Base-by-base conservation (phyloP, 2,888 invertebrate species). In the Hydrotaea diabolus region DNA sequence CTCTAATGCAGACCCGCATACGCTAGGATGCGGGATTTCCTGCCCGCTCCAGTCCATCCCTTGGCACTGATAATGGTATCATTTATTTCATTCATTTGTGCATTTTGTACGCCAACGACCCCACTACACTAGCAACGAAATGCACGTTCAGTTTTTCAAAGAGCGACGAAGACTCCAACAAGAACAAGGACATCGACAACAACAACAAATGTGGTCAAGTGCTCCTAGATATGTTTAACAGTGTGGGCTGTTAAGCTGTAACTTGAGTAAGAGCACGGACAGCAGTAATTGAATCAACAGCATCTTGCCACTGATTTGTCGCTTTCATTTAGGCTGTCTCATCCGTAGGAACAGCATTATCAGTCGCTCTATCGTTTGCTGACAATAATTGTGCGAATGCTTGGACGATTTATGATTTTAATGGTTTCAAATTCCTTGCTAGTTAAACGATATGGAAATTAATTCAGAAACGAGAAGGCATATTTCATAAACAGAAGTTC, bases 221-320 rank as follows among this genome's bases (percentile, higher is more conserved):
- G 21, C 39, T 62, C 31, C 31, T 46, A 46, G 69, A 46, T 21
- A 43, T 69, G 43, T 69, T 21, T 46, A 46, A 11, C 15, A 9
- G 39, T 21, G 21, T 39, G 49, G 49, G n/a, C 13, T 1, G 59
- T 4, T 36, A 69, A 46, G 46, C 39, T 69, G 46, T 46, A 21
- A 46, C 69, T 43, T 23, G n/a, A 46, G 69, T 46, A 4, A 43
- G n/a, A n/a, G 26, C 39, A 43, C n/a, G n/a, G 26, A 11, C n/a
- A 31, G 9, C 36, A 62, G 62, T 66, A 69, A 69, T 69, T 69
- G 69, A 69, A 69, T 69, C 46, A 46, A 21, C 69, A 69, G 11
- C 43, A 69, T 69, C 69, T 69, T 69, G 21, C 46, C 46, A 69
- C 69, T 69, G 69, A 46, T 39, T 69, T 69, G 69, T 46, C 5